Evolutionary conservation across 2,797 vertebrate species (phyloP).

Genomic region (Hybognathus amarus): DNA sequence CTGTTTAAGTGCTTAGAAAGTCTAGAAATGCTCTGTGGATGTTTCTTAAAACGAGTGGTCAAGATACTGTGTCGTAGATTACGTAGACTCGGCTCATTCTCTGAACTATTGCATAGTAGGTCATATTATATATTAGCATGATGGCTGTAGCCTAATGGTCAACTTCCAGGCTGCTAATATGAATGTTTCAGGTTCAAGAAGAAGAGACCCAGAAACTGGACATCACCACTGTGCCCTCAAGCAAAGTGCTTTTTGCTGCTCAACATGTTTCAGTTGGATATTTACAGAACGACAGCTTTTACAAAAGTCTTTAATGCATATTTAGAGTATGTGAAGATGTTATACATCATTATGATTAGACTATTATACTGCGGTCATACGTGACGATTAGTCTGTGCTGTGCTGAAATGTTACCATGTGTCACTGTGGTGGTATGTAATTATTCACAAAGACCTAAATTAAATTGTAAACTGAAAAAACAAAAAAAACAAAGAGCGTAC

Average conservation of each 20-base stretch:
- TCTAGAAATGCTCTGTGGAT: conserved; percentile 27
- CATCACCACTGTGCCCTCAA: conserved; percentile 43
- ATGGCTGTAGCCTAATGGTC: conserved; percentile 6
- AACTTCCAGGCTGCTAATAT: conserved; percentile 27
- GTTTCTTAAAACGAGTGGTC: conserved; percentile 30
- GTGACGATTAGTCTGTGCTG: conserved; percentile 15
- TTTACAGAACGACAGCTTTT: neutral
- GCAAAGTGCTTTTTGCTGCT: conserved; percentile 36
- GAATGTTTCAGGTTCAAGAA: conserved; percentile 28
- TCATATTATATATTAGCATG: conserved; percentile 6
- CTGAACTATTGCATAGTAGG: conserved; percentile 14
- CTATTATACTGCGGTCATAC: conserved; percentile 1
- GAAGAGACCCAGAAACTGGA: conserved; percentile 29
- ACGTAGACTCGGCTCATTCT: conserved; percentile 3
- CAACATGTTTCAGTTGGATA: conserved; percentile 7
- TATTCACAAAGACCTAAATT: conserved; percentile 47
- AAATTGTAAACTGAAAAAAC: conserved; percentile 29
- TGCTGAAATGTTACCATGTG: conserved; percentile 27
- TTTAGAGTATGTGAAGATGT: conserved; percentile 25
- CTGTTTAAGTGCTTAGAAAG: conserved; percentile 16
- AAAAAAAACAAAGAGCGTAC: neutral
- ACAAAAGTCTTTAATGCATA: neutral
- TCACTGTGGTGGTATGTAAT: conserved; percentile 55
- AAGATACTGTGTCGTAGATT: conserved; percentile 18
- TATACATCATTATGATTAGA: conserved; percentile 6